These are phyloP conservation scores for Panthera uncia DNA, from an alignment of 2,113 vertebrate genomes.

Conservation along the genomic window DNA sequence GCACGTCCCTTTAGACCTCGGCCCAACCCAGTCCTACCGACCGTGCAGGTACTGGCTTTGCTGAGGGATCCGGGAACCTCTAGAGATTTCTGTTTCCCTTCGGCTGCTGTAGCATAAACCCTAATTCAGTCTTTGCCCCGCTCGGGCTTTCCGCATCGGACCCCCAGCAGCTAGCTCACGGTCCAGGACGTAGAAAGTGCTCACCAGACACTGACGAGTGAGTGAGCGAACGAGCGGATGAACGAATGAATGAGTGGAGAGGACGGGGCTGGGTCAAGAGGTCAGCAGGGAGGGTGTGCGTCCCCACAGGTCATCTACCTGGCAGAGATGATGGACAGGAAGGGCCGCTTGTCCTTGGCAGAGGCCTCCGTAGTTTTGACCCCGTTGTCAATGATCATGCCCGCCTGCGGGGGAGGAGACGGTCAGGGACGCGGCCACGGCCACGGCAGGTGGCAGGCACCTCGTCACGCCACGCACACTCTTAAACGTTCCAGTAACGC, in stretches of 20 bases:
- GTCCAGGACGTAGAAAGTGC: rapidly evolving
- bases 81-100: neutral
- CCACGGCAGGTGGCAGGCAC: rapidly evolving
- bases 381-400: slow-evolving; percentile 98
- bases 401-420: slow-evolving; percentile 86
- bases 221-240: neutral
- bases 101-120: neutral
- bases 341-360: slow-evolving; percentile 96
- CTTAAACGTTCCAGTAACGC: neutral
- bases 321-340: slow-evolving; percentile 93
- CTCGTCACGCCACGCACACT: rapidly evolving
- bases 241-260: rapidly evolving
- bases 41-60: neutral
- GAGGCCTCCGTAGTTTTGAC: slow-evolving; percentile 96
- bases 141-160: neutral
- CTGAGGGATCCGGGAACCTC: neutral
- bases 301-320: slow-evolving; percentile 84
- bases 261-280: rapidly evolving
- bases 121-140: neutral
- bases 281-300: rapidly evolving
- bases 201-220: rapidly evolving
- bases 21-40: neutral
- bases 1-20: neutral
- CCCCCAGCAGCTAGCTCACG: neutral
- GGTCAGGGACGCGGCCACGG: neutral